Conservation (phyloP, 2,888 invertebrate genomes). For the Drosophila austrosaltans region DNA sequence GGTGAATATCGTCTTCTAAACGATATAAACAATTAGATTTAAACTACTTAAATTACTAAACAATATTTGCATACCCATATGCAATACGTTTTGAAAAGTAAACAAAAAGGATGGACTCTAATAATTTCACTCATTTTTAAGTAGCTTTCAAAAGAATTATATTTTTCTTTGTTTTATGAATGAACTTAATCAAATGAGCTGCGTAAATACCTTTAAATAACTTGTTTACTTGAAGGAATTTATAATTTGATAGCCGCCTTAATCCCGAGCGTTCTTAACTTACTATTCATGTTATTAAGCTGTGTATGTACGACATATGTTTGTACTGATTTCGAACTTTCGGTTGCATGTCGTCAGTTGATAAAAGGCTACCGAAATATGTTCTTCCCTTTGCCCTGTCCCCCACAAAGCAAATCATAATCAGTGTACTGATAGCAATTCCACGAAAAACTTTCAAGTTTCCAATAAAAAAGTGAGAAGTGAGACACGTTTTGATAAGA, state of each 20-base stretch:
- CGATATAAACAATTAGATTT: too few species aligned
- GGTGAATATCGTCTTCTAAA: too few species aligned
- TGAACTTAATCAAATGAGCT: constrained; percentile 3
- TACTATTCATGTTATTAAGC: not conserved
- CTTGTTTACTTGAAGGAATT: not conserved
- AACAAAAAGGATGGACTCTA: not conserved
- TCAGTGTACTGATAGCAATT: constrained; percentile 39
- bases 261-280: not conserved
- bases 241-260: not conserved
- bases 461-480: not conserved
- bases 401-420: constrained; percentile 34
- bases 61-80: too few species aligned
- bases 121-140: not conserved
- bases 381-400: constrained; percentile 39
- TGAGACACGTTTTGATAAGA: constrained; percentile 5
- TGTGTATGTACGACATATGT: not conserved
- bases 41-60: too few species aligned
- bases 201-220: constrained; percentile 1
- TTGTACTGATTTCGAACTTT: constrained; percentile 1
- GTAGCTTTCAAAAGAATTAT: not conserved
- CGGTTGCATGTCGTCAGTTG: not conserved
- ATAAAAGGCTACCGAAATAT: constrained; percentile 13
- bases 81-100: too few species aligned
- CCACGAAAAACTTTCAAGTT: constrained; percentile 21
- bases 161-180: not conserved